Evolutionary conservation across 2,113 vertebrate genomes (phyloP).

Genomic region (Ptilorrhoa leucosticta): DNA sequence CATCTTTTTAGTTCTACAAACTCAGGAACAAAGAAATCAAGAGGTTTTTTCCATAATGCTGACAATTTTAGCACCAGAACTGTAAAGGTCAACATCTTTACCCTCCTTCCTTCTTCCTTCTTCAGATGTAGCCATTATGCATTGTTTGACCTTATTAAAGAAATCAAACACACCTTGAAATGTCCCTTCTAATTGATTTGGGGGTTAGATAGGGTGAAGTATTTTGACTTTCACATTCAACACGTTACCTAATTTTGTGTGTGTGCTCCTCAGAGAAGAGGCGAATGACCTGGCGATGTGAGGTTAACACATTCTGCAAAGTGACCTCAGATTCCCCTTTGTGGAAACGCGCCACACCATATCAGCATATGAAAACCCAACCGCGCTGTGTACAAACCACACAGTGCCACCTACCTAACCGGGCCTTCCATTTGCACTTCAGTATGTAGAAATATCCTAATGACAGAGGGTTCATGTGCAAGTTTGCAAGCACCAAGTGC

Average conservation of each 20-base stretch:
- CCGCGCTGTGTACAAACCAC: not conserved
- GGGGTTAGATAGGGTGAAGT: not conserved
- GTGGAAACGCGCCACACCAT: fast-evolving
- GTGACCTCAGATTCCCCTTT: not conserved
- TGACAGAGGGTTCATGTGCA: not conserved
- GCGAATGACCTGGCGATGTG: fast-evolving
- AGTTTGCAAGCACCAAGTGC: not conserved
- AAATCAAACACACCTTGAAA: not conserved
- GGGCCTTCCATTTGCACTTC: not conserved
- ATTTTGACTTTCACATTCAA: not conserved
- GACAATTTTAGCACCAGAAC: not conserved
- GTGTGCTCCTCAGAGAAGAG: not conserved
- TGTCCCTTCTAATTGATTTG: not conserved
- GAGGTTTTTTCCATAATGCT: not conserved
- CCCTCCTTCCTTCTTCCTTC: not conserved
- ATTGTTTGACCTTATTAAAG: not conserved
- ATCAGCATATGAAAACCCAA: fast-evolving
- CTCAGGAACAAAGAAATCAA: not conserved
- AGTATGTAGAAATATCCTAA: not conserved
- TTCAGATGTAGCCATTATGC: not conserved
- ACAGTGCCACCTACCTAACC: not conserved
- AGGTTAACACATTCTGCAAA: not conserved
- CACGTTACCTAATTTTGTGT: not conserved
- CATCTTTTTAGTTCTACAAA: not conserved
- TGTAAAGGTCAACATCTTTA: not conserved